These are phyloP conservation scores for Lasius platythorax DNA, from an alignment of 2,888 invertebrate species.

Conservation along the genomic window DNA sequence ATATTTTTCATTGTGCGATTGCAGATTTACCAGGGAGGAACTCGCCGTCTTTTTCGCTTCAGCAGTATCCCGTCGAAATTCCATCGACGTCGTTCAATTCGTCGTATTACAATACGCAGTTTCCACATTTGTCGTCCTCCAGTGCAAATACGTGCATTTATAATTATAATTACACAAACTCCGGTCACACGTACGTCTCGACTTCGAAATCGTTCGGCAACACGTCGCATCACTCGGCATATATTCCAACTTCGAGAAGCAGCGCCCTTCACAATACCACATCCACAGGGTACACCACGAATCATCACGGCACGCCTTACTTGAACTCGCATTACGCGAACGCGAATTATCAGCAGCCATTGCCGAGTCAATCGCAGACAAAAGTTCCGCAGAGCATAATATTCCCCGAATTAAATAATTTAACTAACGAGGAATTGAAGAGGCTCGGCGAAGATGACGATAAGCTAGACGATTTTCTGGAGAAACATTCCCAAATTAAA, in stretches of 20 bases:
- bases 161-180: conserved; percentile 82
- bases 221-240: conserved; percentile 77
- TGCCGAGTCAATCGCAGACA: conserved; percentile 67
- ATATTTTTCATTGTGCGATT: conserved; percentile 39
- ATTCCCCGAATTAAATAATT: conserved; percentile 87
- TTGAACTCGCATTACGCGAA: conserved; percentile 80
- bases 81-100: conserved; percentile 81
- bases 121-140: conserved; percentile 81
- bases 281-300: conserved; percentile 78
- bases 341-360: conserved; percentile 79
- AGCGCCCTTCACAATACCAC: conserved; percentile 73
- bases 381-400: conserved; percentile 80
- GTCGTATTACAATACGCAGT: conserved; percentile 81
- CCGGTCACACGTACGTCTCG: conserved; percentile 72
- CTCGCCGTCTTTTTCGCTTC: conserved; percentile 81
- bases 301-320: conserved; percentile 77
- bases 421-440: conserved; percentile 90
- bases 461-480: conserved; percentile 91
- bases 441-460: conserved; percentile 91
- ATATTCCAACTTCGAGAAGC: conserved; percentile 70
- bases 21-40: conserved; percentile 82
- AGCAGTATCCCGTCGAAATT: conserved; percentile 79
- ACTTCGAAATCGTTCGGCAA: conserved; percentile 72
- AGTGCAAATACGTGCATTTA: conserved; percentile 79
- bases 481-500: conserved; percentile 89